Percentiles rank a stretch among this genome's conserved stretches.
Evolutionary conservation across 2,113 vertebrate genomes (phyloP).

Genomic region (Chascanopsetta lugubris): DNA sequence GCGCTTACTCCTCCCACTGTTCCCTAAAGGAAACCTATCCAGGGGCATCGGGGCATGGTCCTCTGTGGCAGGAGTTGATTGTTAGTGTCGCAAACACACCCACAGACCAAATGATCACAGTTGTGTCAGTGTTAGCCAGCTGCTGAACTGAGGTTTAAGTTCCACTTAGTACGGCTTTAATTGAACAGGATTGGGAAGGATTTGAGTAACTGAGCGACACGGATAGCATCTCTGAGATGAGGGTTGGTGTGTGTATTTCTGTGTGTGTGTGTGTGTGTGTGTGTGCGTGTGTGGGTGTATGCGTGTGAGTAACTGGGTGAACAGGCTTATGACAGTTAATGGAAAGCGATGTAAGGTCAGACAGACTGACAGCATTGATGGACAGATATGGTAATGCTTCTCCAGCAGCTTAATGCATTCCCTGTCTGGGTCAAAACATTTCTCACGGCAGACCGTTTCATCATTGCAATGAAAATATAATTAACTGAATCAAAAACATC

Average conservation of each 20-base stretch:
- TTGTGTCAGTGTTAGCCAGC: conserved; percentile 34
- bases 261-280: not conserved
- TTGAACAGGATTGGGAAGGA: conserved; percentile 49
- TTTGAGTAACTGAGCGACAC: conserved; percentile 50
- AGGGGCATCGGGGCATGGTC: conserved; percentile 10
- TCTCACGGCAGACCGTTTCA: conserved; percentile 26
- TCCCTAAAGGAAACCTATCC: conserved; percentile 3
- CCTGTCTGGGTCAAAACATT: conserved; percentile 40
- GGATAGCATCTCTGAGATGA: conserved; percentile 25
- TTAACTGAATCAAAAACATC: not conserved
- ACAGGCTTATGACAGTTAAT: conserved; percentile 59
- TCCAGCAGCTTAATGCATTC: conserved; percentile 51
- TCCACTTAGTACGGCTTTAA: conserved; percentile 42
- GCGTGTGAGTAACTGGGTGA: conserved; percentile 20
- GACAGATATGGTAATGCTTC: conserved; percentile 61
- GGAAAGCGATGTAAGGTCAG: conserved; percentile 60
- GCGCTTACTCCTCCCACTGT: not conserved
- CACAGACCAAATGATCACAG: conserved; percentile 21
- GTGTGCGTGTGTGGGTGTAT: not conserved
- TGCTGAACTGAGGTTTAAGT: conserved; percentile 44
- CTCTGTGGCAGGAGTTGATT: not conserved
- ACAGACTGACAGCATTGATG: conserved; percentile 61
- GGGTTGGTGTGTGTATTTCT: not conserved
- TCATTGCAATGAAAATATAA: conserved; percentile 23
- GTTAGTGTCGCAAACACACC: not conserved